Base-by-base conservation (phyloP, 1,140 invertebrate genomes). In the Manduca sexta region DNA sequence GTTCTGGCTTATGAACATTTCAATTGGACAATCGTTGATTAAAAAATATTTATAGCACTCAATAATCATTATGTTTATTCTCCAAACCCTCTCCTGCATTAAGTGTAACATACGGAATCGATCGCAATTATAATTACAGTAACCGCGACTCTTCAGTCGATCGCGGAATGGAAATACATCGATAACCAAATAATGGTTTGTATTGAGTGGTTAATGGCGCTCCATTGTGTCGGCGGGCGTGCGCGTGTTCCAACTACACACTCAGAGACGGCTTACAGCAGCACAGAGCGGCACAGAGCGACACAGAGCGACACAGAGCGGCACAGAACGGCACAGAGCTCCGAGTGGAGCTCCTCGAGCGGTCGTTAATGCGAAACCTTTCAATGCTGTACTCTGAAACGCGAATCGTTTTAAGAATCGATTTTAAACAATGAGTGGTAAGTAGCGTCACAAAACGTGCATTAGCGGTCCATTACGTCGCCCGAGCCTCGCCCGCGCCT, bases 161-260 rank as follows among this genome's bases (percentile, higher is more conserved):
- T n/a, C 29, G 29, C 33, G 33, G 33, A 34, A 11, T 12, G 35
- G 10, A 16, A 38, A 38, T 16, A 38, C 35, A 38, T 38, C 35
- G 14, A 38, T 38, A 38, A 38, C 35, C 35, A 16, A 38, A 38
- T 38, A 38, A 38, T 38, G 14, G 13, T 16, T 4, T 14, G 35
- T 38, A 14, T 8, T 38, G 35, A 38, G 35, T 38, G 35, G 35
- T 38, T 38, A 38, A 38, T 38, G 35, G 35, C 13, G 35, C 11
- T 35, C 12, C 35, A 38, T 38, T 38, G 16, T 14, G 13, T n/a
- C 14, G 14, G 8, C 35, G 14, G 14, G n/a, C n/a, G n/a, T 3
- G 4, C 13, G 13, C 14, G 35, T 14, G 14, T 38, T 38, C 35
- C 35, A 38, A 8, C 35, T 38, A 14, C 21, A 8, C 21, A 8